Conservation (phyloP, 2,888 invertebrate genomes). For the Agonopterix alstromeriana region DNA sequence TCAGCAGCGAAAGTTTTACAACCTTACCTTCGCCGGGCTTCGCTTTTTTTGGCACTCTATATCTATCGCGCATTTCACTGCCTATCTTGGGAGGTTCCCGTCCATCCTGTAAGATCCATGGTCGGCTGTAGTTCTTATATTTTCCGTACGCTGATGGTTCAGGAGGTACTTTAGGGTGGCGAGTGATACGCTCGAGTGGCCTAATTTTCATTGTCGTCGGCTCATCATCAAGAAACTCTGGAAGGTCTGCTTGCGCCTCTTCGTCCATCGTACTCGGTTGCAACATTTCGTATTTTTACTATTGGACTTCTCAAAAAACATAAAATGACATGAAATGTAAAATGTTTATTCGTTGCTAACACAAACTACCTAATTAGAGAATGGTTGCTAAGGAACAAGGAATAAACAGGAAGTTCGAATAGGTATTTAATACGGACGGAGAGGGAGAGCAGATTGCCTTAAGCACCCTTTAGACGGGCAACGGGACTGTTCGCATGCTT, state of each 20-base stretch:
- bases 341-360: too few species aligned
- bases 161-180: constrained; percentile 54
- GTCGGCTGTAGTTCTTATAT: constrained; percentile 53
- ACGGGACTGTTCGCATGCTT: too few species aligned
- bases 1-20: neutral
- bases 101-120: constrained; percentile 67
- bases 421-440: too few species aligned
- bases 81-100: constrained; percentile 45
- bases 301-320: too few species aligned
- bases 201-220: constrained; percentile 47
- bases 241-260: constrained; percentile 54
- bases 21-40: constrained; percentile 36
- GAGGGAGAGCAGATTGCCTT: too few species aligned
- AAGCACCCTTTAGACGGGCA: too few species aligned
- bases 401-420: too few species aligned
- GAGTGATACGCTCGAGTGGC: constrained; percentile 52
- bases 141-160: constrained; percentile 60
- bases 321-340: too few species aligned
- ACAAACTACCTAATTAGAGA: too few species aligned
- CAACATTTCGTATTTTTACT: neutral
- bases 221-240: constrained; percentile 37
- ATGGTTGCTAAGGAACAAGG: too few species aligned
- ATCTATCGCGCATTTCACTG: constrained; percentile 57
- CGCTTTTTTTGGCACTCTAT: constrained; percentile 39
- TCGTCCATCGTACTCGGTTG: constrained; percentile 22